Base-by-base conservation (phyloP, 2,797 vertebrate genomes). In the Lacerta viridis region DNA sequence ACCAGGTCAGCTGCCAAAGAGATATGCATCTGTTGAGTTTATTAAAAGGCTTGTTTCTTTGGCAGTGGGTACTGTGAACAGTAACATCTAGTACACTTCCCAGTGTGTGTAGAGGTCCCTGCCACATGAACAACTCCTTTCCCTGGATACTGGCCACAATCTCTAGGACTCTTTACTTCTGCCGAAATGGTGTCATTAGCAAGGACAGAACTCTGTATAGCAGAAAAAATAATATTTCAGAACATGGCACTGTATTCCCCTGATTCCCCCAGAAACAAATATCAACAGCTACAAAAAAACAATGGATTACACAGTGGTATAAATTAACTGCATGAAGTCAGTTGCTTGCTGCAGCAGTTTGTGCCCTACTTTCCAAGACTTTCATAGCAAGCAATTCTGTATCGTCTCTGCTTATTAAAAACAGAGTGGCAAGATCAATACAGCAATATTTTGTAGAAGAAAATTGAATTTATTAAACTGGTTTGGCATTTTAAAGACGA, bases 381-480 rank as follows among this genome's bases (percentile, higher is more conserved):
- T 85, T 87, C 90, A 92, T 76, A 89, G 92, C 92, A 94, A 95
- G 94, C 91, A 93, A 13, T 94, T 95, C 93, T 91, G 83, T 84
- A 75, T n/a, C 25, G 43, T 72, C 77, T 92, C 80, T 87, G 85
- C 90, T 95, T 95, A 95, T 94, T 96, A 39, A 94, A 95, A 95
- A 90, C 76, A 92, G 84, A 95, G 91, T 74, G 23, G 89, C 85
- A 83, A 95, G 94, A 96, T 97, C 96, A 93, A 96, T 97, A 95
- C 29, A 95, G 95, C 92, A 96, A 94, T 97, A 97, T 96, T 95
- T 96, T 92, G 87, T 88, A 93, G 89, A 90, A 93, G 82, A 90
- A 95, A 96, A 96, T 94, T 93, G 91, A 93, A 91, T 96, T 96
- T 94, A 95, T 97, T 95, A 95, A 89, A 92, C 83, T 95, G 84